A percentile compares a stretch with the other conserved stretches of the same genome.
phyloP scores from a whole-genome alignment of 2,797 vertebrate genomes.

The Coreius guichenoti region DNA sequence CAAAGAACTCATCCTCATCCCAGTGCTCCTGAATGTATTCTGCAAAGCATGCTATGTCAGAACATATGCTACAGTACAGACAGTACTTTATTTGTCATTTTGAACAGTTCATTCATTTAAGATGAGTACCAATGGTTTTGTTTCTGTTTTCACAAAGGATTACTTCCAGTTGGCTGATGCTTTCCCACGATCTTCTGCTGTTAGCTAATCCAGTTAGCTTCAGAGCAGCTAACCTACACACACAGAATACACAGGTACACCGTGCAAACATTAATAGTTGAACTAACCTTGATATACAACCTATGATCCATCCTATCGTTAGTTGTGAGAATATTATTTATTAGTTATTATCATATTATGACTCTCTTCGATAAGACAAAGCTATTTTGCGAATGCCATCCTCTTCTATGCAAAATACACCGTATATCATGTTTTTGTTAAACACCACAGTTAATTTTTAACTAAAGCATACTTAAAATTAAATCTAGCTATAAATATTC shows the following conservation, averaged over 20 bases:
- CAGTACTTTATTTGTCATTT: neutral
- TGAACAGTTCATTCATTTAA: neutral
- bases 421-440: too few relatives aligned
- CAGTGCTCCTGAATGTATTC: constrained; percentile 27
- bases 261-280: too few relatives aligned
- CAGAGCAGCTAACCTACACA: neutral
- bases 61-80: neutral
- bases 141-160: neutral
- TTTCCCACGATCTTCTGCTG: neutral
- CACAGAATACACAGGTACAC: neutral
- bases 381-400: too few relatives aligned
- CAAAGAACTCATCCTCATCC: constrained; percentile 58
- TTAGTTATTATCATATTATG: neutral
- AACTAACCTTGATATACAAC: too few relatives aligned
- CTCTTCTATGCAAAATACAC: too few relatives aligned
- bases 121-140: neutral
- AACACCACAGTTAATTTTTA: too few relatives aligned
- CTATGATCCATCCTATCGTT: too few relatives aligned
- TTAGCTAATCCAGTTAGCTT: neutral
- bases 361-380: neutral
- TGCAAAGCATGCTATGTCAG: neutral
- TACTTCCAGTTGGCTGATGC: neutral
- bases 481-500: too few relatives aligned
- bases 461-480: too few relatives aligned
- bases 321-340: too few relatives aligned